A percentile compares a stretch with the other conserved stretches of the same genome.
These are phyloP conservation scores for Cyprinodon brontotheroides DNA, from an alignment of 2,113 vertebrate genomes.

Conservation along the genomic window DNA sequence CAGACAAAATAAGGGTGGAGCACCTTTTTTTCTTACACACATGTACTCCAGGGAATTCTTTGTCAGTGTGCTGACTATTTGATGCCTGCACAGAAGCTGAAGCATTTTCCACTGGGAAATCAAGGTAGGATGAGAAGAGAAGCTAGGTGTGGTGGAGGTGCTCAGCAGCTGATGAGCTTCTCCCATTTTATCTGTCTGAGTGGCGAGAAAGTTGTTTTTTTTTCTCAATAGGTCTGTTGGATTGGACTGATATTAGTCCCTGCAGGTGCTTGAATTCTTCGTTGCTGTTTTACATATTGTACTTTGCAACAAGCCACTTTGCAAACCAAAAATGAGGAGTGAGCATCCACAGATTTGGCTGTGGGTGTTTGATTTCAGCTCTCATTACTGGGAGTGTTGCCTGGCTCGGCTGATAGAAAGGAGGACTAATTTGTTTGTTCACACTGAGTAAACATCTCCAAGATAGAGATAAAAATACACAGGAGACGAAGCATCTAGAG, in stretches of 20 bases:
- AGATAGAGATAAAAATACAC: constrained; percentile 60
- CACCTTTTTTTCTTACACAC: constrained; percentile 14
- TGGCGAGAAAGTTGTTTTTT: constrained; percentile 10
- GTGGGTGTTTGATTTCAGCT: constrained; percentile 39
- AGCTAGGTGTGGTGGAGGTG: constrained; percentile 7
- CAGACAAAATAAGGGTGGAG: background rate
- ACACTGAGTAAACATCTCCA: constrained; percentile 65
- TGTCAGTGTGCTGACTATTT: constrained; percentile 32
- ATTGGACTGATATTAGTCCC: background rate
- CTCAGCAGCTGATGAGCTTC: constrained; percentile 26
- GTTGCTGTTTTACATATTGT: constrained; percentile 55
- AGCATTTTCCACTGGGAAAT: constrained; percentile 49
- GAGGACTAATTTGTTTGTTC: constrained; percentile 63
- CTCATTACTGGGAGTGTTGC: constrained; percentile 55
- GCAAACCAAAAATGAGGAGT: constrained; percentile 65
- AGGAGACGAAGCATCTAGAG: constrained; percentile 44
- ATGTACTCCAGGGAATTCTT: constrained; percentile 25
- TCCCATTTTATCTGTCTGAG: background rate
- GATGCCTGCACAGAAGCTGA: constrained; percentile 23
- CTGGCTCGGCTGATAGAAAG: constrained; percentile 18
- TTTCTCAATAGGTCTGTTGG: background rate
- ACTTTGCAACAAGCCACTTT: constrained; percentile 59
- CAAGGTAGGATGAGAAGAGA: constrained; percentile 29
- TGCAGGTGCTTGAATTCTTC: constrained; percentile 18
- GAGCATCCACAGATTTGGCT: constrained; percentile 53